Conservation (phyloP, 2,113 vertebrate species). For the Pelmatolapia mariae region DNA sequence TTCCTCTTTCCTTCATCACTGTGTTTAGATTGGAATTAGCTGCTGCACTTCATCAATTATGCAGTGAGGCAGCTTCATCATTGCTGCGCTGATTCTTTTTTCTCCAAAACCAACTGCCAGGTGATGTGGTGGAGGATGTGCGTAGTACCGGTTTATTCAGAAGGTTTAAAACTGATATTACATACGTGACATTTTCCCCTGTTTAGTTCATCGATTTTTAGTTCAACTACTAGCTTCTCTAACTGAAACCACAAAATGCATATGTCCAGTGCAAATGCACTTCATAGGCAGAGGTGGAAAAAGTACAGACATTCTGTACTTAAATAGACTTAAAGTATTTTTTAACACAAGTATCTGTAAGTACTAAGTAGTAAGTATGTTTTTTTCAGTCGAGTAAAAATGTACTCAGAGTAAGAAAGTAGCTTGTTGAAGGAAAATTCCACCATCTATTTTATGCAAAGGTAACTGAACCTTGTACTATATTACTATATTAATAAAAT, state of each 20-base stretch:
- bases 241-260: background rate
- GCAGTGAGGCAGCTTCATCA: conserved; percentile 32
- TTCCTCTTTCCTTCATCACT: conserved; percentile 46
- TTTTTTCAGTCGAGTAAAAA: background rate
- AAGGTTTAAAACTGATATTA: background rate
- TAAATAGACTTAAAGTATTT: too few relatives aligned
- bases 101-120: conserved; percentile 34
- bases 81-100: conserved; percentile 9
- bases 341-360: too few relatives aligned
- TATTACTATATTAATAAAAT: rapidly evolving
- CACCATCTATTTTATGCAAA: background rate
- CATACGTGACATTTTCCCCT: background rate
- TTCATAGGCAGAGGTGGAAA: background rate
- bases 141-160: background rate
- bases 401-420: background rate
- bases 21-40: conserved; percentile 50
- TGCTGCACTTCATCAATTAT: conserved; percentile 59
- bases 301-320: background rate
- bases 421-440: background rate
- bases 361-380: background rate
- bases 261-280: background rate
- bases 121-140: background rate
- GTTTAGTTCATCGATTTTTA: background rate
- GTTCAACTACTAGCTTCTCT: rapidly evolving
- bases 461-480: background rate